Percentiles rank a stretch among this genome's conserved stretches.
phyloP scores from a whole-genome alignment of 2,113 vertebrate genomes.

The Chlamydotis undulata region DNA sequence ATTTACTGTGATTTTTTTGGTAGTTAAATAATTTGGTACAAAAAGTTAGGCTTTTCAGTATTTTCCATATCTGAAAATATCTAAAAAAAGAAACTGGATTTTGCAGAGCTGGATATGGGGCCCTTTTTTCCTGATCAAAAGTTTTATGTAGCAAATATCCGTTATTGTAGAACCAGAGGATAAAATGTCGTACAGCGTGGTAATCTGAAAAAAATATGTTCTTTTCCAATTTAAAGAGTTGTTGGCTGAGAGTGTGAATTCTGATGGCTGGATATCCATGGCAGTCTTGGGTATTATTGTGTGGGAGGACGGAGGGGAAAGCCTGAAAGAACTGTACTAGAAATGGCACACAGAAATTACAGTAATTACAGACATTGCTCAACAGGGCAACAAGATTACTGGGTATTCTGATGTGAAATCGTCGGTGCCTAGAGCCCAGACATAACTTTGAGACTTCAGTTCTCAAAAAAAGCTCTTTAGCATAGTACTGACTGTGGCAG shows the following conservation, averaged over 20 bases:
- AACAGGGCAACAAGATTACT: background rate
- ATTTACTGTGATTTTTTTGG: background rate
- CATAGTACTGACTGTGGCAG: background rate
- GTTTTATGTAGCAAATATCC: no score
- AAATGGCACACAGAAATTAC: background rate
- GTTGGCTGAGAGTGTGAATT: background rate
- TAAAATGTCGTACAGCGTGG: no score
- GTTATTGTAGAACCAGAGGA: no score
- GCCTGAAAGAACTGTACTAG: background rate
- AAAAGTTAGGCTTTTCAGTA: background rate
- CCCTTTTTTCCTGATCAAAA: no score
- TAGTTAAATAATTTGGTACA: background rate
- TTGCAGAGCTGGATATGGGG: background rate
- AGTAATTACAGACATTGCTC: background rate
- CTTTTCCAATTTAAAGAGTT: no score
- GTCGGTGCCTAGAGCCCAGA: background rate
- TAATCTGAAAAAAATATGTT: no score
- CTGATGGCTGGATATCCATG: background rate
- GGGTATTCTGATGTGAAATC: background rate
- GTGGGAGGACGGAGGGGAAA: background rate
- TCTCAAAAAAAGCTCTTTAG: background rate
- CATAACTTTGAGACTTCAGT: background rate
- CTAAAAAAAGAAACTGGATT: background rate
- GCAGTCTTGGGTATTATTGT: background rate
- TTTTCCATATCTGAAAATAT: background rate